phyloP scores from a whole-genome alignment of 2,888 invertebrate species.

The Drosophila prolongata region DNA sequence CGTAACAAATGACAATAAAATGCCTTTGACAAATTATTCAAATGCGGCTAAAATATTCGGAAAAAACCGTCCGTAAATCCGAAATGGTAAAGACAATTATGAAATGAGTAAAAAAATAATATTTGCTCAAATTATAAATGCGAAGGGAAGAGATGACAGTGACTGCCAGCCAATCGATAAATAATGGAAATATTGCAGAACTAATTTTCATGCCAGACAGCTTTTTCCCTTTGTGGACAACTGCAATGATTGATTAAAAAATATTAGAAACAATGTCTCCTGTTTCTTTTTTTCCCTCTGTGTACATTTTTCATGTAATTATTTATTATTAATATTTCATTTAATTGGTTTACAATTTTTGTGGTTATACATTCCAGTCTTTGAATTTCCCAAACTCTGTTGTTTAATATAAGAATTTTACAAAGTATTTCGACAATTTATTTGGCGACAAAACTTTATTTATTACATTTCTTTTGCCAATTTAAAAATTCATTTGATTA shows the following conservation, averaged over 20 bases:
- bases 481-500: conserved; percentile 10
- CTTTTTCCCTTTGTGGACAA: neutral
- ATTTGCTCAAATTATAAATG: conserved; percentile 25
- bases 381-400: neutral
- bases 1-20: conserved; percentile 61
- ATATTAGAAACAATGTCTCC: neutral
- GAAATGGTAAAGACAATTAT: conserved; percentile 32
- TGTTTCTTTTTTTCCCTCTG: neutral
- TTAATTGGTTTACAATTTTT: neutral
- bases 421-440: neutral
- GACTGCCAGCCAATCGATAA: conserved; percentile 20
- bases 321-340: neutral
- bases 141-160: neutral
- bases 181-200: conserved; percentile 9
- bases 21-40: conserved; percentile 48
- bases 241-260: conserved; percentile 11
- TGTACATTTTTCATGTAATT: conserved; percentile 2
- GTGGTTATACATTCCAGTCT: neutral
- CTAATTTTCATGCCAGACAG: conserved; percentile 5
- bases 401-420: neutral
- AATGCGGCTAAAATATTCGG: conserved; percentile 39
- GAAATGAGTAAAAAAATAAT: conserved; percentile 36
- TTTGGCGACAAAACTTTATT: neutral
- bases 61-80: conserved; percentile 30
- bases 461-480: neutral